A percentile compares a stretch with the other conserved stretches of the same genome.
Conservation (phyloP, 2,888 invertebrate species). For the Lottia gigantea region DNA sequence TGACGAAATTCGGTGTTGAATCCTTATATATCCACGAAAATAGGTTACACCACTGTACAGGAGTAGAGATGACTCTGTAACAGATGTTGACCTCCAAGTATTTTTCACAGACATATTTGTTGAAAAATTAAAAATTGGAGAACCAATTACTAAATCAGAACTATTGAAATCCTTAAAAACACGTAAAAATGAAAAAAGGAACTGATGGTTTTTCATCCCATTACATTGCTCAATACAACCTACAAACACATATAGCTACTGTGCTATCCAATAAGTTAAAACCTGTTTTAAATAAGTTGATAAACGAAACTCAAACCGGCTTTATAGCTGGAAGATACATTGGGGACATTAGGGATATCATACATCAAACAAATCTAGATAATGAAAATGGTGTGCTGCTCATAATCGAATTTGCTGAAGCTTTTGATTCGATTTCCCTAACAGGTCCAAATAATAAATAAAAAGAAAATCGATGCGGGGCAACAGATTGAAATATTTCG, state of each 20-base stretch:
- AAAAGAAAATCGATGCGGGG: too few species aligned
- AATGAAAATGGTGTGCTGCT: conserved; percentile 8
- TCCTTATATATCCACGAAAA: too few species aligned
- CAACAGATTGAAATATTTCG: too few species aligned
- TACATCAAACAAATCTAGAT: not conserved
- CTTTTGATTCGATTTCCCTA: conserved; percentile 7
- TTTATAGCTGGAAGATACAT: conserved; percentile 13
- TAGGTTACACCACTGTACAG: too few species aligned
- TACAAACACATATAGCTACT: not conserved
- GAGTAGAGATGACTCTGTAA: not conserved
- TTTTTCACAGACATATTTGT: not conserved
- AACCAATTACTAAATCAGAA: not conserved
- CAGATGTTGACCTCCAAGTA: not conserved
- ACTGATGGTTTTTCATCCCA: conserved; percentile 7
- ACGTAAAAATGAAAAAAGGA: conserved; percentile 11
- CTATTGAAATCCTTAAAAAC: not conserved
- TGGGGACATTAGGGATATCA: conserved; percentile 9
- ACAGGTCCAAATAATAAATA: too few species aligned
- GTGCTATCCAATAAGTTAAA: conserved; percentile 3
- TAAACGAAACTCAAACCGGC: conserved; percentile 6
- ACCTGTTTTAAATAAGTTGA: not conserved
- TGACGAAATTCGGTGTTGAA: too few species aligned
- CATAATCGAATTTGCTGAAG: conserved; percentile 14
- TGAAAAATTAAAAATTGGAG: not conserved
- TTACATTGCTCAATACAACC: not conserved